Evolutionary conservation across 1,140 invertebrate species (phyloP).

Genomic region (Hermetia illucens): DNA sequence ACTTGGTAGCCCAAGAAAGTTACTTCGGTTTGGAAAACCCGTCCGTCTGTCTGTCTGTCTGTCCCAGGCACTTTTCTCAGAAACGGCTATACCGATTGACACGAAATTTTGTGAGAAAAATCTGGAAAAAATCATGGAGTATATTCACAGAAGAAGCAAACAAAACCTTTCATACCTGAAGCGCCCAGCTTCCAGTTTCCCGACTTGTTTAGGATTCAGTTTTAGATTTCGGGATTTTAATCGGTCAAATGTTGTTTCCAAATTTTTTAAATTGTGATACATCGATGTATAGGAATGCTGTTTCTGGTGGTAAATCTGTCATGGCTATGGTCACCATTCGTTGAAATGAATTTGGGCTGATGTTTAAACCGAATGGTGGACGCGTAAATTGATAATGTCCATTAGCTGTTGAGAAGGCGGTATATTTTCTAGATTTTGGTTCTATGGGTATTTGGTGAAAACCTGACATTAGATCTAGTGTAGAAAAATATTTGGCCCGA

Average conservation of each 20-base stretch:
- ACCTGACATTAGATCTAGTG: conserved; percentile 29
- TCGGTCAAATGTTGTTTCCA: conserved; percentile 12
- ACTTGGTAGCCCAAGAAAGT: conserved; percentile 12
- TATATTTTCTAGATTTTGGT: conserved; percentile 16
- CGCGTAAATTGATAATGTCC: conserved; percentile 7
- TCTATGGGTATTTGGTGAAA: conserved; percentile 32
- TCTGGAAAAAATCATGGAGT: no score
- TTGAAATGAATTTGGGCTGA: conserved; percentile 5
- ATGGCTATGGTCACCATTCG: conserved; percentile 7
- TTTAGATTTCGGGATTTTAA: conserved; percentile 11
- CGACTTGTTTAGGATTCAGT: conserved; percentile 15
- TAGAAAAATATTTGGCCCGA: conserved; percentile 22
- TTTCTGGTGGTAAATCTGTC: conserved; percentile 5
- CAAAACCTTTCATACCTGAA: no score
- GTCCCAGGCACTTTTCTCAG: no score
- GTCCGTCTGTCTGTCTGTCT: no score
- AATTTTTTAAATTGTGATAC: conserved; percentile 10
- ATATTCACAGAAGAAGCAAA: no score
- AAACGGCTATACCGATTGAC: no score
- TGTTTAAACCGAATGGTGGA: conserved; percentile 9
- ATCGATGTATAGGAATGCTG: conserved; percentile 15
- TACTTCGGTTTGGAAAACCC: conserved; percentile 13
- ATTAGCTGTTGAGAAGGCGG: conserved; percentile 5
- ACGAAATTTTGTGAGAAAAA: no score
- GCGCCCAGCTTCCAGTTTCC: no score